These are phyloP conservation scores for Percopsis transmontana DNA, from an alignment of 2,113 vertebrate species.

Conservation along the genomic window DNA sequence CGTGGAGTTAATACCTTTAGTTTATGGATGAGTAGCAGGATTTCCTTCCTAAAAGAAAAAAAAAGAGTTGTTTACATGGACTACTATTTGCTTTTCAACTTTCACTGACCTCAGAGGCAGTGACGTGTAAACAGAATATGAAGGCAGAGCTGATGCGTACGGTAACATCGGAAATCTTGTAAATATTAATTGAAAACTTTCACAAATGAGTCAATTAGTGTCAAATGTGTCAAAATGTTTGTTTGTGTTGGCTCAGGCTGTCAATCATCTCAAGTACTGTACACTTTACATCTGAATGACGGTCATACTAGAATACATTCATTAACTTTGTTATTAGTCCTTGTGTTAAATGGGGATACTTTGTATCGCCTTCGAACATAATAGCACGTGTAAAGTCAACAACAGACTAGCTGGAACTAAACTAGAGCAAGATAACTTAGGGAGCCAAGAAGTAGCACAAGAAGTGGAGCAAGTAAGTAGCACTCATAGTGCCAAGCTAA, in stretches of 20 bases:
- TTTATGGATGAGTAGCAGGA: slow-evolving; percentile 22
- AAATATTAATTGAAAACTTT: too few species aligned
- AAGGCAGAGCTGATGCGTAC: too few species aligned
- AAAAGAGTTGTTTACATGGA: slow-evolving; percentile 21
- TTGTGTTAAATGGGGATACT: background rate
- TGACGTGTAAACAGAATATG: background rate
- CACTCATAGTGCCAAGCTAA: slow-evolving; percentile 40
- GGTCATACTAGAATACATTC: too few species aligned
- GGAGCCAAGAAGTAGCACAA: slow-evolving; percentile 66
- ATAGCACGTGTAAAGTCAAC: slow-evolving; percentile 17
- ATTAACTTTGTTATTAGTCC: too few species aligned
- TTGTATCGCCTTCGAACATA: background rate
- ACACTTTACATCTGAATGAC: too few species aligned
- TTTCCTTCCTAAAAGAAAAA: slow-evolving; percentile 1
- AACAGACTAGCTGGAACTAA: slow-evolving; percentile 49
- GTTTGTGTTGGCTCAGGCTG: too few species aligned
- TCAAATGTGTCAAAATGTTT: too few species aligned
- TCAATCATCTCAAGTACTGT: too few species aligned
- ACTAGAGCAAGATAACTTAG: slow-evolving; percentile 46
- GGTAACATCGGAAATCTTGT: too few species aligned
- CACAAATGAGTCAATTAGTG: too few species aligned
- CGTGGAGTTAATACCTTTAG: background rate
- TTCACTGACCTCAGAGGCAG: background rate
- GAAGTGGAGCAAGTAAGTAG: slow-evolving; percentile 67
- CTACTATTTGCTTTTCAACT: slow-evolving; percentile 1